A percentile compares a stretch with the other conserved stretches of the same genome.
Conservation (phyloP, 1,140 invertebrate genomes). For the Aphelinus certus region DNA sequence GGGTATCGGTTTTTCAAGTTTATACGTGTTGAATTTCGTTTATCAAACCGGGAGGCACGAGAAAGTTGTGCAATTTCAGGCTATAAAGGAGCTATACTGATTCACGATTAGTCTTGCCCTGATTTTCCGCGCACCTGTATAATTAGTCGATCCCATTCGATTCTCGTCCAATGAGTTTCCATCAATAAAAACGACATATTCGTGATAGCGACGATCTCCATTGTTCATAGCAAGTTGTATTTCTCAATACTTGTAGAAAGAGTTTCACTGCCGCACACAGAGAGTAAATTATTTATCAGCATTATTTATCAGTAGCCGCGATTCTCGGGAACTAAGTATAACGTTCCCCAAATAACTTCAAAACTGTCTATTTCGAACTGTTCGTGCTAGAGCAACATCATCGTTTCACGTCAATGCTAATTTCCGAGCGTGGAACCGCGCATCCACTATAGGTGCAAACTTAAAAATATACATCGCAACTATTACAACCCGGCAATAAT, state of each 20-base stretch:
- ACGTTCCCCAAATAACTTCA: not conserved
- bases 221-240: not conserved
- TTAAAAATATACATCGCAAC: not conserved
- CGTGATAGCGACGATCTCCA: not conserved
- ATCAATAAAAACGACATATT: not conserved
- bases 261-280: too few species aligned
- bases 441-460: not conserved
- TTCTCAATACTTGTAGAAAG: not conserved
- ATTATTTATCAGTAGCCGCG: too few species aligned
- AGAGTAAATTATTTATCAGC: too few species aligned
- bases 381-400: not conserved
- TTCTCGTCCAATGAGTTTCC: too few species aligned
- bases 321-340: too few species aligned
- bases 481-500: too few species aligned
- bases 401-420: not conserved
- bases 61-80: slow-evolving; percentile 21
- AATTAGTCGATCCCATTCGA: too few species aligned
- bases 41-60: not conserved
- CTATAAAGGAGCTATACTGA: slow-evolving; percentile 12
- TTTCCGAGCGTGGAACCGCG: not conserved
- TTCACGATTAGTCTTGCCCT: slow-evolving; percentile 1
- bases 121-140: too few species aligned
- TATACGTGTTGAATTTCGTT: not conserved
- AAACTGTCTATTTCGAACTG: not conserved
- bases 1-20: not conserved